phyloP scores from a whole-genome alignment of 2,888 invertebrate species.

The Tryphoninae sp. region DNA sequence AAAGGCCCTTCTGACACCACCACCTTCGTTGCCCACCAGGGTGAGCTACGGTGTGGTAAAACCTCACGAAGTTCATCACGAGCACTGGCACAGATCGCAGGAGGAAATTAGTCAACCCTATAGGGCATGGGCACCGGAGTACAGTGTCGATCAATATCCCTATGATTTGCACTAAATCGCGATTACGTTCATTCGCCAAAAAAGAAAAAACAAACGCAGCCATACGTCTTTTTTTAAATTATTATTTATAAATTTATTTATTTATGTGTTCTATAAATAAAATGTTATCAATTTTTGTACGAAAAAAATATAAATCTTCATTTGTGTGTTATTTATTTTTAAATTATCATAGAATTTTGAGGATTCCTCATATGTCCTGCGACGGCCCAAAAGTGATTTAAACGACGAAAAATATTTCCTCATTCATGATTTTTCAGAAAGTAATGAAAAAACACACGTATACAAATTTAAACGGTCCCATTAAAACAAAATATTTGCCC shows the following conservation, averaged over 20 bases:
- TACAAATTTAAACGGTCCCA: no score
- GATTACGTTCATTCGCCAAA: constrained; percentile 8
- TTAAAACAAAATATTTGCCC: no score
- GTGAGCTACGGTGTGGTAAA: constrained; percentile 77
- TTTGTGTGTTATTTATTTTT: neutral
- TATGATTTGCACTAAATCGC: constrained; percentile 73
- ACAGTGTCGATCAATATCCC: constrained; percentile 74
- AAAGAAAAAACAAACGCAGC: constrained; percentile 24
- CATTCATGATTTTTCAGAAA: no score
- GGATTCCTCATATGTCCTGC: no score
- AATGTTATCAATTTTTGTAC: constrained; percentile 37
- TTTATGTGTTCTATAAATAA: constrained; percentile 55
- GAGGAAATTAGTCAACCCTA: constrained; percentile 77
- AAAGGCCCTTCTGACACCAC: constrained; percentile 76
- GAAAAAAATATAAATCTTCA: neutral
- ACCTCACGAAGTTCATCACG: constrained; percentile 78
- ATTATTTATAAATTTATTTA: constrained; percentile 54
- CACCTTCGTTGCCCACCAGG: constrained; percentile 73
- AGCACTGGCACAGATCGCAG: constrained; percentile 80
- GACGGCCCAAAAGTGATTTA: no score
- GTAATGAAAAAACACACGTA: no score
- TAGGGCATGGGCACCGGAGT: constrained; percentile 77
- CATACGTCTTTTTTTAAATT: constrained; percentile 38
- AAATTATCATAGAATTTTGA: no score
- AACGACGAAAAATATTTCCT: no score